These are phyloP conservation scores for Heterodera carotae DNA, from an alignment of 1,140 invertebrate species.

Conservation along the genomic window DNA sequence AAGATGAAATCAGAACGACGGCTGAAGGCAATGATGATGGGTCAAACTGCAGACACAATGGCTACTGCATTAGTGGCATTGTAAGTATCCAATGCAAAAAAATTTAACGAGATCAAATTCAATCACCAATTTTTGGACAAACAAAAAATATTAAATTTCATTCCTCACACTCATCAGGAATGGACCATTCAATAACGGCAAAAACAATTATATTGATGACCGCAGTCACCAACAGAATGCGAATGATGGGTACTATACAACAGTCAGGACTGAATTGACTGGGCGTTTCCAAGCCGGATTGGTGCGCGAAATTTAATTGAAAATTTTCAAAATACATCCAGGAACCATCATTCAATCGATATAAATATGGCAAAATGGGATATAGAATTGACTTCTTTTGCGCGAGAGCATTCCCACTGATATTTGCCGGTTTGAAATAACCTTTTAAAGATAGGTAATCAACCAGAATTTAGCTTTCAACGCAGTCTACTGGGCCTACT, in stretches of 20 bases:
- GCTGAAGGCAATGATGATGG: conserved; percentile 50
- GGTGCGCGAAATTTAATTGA: neutral
- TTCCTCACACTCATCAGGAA: conserved; percentile 2
- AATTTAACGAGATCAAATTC: too few species aligned
- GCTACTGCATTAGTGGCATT: conserved; percentile 48
- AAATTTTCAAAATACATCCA: neutral
- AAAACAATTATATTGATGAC: neutral
- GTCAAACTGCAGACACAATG: conserved; percentile 46
- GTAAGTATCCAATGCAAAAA: conserved; percentile 24
- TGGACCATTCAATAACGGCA: neutral
- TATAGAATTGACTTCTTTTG: conserved; percentile 52
- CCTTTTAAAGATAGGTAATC: neutral
- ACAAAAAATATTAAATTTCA: neutral
- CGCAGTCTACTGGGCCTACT: conserved; percentile 50
- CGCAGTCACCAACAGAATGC: conserved; percentile 1
- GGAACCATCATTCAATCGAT: conserved; percentile 18
- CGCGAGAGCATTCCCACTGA: conserved; percentile 46
- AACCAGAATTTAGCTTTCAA: conserved; percentile 46
- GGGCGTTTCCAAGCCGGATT: conserved; percentile 19
- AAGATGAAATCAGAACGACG: conserved; percentile 43
- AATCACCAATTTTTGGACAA: too few species aligned
- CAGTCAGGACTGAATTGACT: conserved; percentile 23
- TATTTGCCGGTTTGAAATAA: conserved; percentile 52
- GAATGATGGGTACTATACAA: conserved; percentile 21
- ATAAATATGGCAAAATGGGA: conserved; percentile 47